Conservation (phyloP, 2,797 vertebrate genomes). For the Coregonus ussuriensis region DNA sequence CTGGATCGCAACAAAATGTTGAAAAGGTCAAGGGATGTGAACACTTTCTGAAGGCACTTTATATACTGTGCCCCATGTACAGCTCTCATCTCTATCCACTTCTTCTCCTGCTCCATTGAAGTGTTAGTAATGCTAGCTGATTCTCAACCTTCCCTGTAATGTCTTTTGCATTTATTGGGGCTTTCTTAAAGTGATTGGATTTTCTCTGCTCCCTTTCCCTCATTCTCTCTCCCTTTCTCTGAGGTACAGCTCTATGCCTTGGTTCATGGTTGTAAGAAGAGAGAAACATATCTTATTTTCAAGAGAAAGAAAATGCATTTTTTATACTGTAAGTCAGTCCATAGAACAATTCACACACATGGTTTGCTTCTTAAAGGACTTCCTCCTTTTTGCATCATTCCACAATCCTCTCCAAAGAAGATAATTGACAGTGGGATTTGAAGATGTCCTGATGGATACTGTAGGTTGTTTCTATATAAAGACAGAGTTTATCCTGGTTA, state of each 20-base stretch:
- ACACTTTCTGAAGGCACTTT: too few species aligned
- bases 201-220: not conserved
- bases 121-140: not conserved
- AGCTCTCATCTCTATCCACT: not conserved
- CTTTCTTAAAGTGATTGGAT: slow-evolving; percentile 19
- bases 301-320: slow-evolving; percentile 32
- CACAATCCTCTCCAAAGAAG: not conserved
- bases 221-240: not conserved
- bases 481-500: not conserved
- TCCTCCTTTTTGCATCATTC: not conserved
- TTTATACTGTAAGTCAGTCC: slow-evolving; percentile 30
- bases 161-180: slow-evolving; percentile 6
- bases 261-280: slow-evolving; percentile 26
- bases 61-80: not conserved
- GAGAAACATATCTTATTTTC: slow-evolving; percentile 23
- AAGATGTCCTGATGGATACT: not conserved
- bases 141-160: not conserved
- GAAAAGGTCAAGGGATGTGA: too few species aligned
- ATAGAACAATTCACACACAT: slow-evolving; percentile 25
- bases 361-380: slow-evolving; percentile 13
- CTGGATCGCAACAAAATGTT: too few species aligned
- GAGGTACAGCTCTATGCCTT: slow-evolving; percentile 12
- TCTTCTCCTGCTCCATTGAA: not conserved
- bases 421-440: not conserved
- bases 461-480: not conserved